These are phyloP conservation scores for Forbesichthys papilliferus DNA, from an alignment of 2,113 vertebrate species.

Conservation along the genomic window DNA sequence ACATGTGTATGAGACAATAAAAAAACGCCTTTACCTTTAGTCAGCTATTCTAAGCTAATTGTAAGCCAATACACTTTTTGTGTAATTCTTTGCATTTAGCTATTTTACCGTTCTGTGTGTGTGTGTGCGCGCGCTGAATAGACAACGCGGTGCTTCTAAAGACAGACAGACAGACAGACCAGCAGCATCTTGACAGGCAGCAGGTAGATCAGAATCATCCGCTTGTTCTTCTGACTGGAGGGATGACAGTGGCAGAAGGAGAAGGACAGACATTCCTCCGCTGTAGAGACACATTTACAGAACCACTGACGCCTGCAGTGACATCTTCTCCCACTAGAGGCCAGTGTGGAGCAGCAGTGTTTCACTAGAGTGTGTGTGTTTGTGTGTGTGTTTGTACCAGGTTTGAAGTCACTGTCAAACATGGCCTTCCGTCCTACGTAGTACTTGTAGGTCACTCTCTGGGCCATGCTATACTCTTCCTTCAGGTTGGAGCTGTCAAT, in stretches of 20 bases:
- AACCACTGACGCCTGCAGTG: no score
- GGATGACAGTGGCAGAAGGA: conserved; percentile 92
- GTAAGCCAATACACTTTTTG: no score
- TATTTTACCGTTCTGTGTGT: no score
- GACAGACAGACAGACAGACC: conserved; percentile 66
- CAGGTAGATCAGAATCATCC: conserved; percentile 95
- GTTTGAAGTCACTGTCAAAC: conserved; percentile 98
- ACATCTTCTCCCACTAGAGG: no score
- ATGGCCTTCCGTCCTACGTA: conserved; percentile 97
- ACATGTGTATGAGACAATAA: no score
- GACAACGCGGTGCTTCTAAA: not conserved
- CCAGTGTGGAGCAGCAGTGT: no score
- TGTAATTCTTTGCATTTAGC: no score
- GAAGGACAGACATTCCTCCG: conserved; percentile 92
- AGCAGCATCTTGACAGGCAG: conserved; percentile 97
- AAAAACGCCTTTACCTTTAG: no score
- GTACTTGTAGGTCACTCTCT: conserved; percentile 93
- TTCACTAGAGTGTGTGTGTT: not conserved
- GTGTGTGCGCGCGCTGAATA: not conserved
- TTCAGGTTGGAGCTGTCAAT: conserved; percentile 97
- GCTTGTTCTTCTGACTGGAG: conserved; percentile 95
- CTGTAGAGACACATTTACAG: conserved; percentile 60
- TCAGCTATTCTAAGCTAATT: no score
- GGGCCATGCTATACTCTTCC: conserved; percentile 90
- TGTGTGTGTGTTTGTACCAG: conserved; percentile 63